Evolutionary conservation across 2,113 vertebrate genomes (phyloP).

Genomic region (Channa argus): DNA sequence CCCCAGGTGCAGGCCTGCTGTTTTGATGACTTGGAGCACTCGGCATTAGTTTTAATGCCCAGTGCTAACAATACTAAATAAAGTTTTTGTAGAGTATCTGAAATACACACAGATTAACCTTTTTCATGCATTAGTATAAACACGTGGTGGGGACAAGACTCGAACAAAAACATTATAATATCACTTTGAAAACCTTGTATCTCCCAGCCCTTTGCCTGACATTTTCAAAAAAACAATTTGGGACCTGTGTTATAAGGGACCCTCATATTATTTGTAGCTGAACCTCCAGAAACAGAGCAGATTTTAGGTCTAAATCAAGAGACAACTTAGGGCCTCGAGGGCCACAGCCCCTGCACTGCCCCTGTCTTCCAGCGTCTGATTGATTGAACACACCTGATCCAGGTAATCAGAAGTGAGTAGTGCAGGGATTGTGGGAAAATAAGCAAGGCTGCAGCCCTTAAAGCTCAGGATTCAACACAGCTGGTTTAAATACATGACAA

Average conservation of each 20-base stretch:
- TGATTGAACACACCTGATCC: too few relatives aligned
- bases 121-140: conserved; percentile 16
- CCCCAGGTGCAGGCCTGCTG: conserved; percentile 1
- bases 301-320: not conserved
- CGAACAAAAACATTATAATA: conserved; percentile 20
- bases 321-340: too few relatives aligned
- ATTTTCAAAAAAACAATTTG: conserved; percentile 30
- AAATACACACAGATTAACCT: conserved; percentile 32
- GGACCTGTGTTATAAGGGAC: not conserved
- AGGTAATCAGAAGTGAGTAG: too few relatives aligned
- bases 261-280: not conserved
- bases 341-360: too few relatives aligned
- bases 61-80: conserved; percentile 11
- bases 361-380: too few relatives aligned
- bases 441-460: too few relatives aligned
- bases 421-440: too few relatives aligned
- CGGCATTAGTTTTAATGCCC: conserved; percentile 36
- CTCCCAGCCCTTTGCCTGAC: conserved; percentile 27
- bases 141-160: not conserved
- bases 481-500: not conserved
- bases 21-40: conserved; percentile 38
- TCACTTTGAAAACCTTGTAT: conserved; percentile 26
- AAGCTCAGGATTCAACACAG: too few relatives aligned
- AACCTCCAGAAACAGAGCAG: not conserved
- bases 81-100: conserved; percentile 10